Conservation (phyloP, 2,888 invertebrate genomes). For the Melanargia galathea region DNA sequence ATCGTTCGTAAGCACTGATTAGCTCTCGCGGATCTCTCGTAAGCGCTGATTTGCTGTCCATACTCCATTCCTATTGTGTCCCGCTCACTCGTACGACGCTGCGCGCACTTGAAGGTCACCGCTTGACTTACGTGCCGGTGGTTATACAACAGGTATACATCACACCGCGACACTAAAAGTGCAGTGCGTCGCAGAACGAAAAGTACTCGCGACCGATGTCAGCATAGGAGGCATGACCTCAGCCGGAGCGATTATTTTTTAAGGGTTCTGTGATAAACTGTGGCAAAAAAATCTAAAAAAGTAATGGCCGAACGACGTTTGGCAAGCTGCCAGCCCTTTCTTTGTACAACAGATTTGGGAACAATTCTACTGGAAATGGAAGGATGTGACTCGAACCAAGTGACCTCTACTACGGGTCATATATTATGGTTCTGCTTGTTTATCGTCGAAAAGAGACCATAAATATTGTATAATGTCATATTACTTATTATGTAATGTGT, state of each 20-base stretch:
- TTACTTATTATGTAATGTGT: background rate
- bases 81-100: no score
- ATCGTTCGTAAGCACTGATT: no score
- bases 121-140: no score
- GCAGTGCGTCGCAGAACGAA: no score
- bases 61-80: no score
- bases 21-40: no score
- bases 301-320: slow-evolving; percentile 64
- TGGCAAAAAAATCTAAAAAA: slow-evolving; percentile 67
- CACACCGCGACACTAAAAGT: no score
- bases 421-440: slow-evolving; percentile 23
- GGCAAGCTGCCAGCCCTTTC: slow-evolving; percentile 63
- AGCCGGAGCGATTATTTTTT: background rate
- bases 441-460: slow-evolving; percentile 5
- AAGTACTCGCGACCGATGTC: no score
- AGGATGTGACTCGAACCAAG: slow-evolving; percentile 39
- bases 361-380: slow-evolving; percentile 61
- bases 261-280: slow-evolving; percentile 55
- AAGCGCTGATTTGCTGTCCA: no score
- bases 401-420: slow-evolving; percentile 33
- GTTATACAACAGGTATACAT: no score
- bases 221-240: background rate
- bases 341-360: slow-evolving; percentile 55
- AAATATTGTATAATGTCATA: slow-evolving; percentile 14
- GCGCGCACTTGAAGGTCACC: no score